Base-by-base conservation (phyloP, 2,797 vertebrate species). In the Enteromius anoplus region DNA sequence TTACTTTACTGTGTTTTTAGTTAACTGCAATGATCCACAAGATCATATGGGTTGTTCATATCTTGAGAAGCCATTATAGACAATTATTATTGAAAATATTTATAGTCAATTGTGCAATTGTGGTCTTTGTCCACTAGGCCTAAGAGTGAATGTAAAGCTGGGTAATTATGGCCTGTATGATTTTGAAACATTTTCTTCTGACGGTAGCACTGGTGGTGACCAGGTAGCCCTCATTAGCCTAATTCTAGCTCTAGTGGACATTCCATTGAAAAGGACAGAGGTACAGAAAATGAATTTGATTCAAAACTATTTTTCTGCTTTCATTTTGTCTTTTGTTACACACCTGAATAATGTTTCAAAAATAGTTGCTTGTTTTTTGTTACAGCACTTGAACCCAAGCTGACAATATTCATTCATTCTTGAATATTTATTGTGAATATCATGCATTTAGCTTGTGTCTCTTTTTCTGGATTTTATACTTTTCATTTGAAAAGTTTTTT, bases 381-480 rank as follows among this genome's bases (percentile, higher is more conserved):
- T 21, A 45, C 78, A 42, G 37, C 68, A 23, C 45, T 71, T 81
- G 19, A 45, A 12, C 11, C 11, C 12, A 75, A 49, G 40, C 68
- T n/a, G 37, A 32, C 11, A 64, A 34, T 21, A 17, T 60, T 81
- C 15, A 21, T 66, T 47, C 23, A 10, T 29, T 32, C 47, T 42
- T 75, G 45, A 75, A 82, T 34, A 37, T 75, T 62, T 66, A 21
- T 62, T 72, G 19, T 72, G 21, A 72, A 47, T 47, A 34, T 81
- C 19, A 76, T 15, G 21, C 45, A 64, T 80, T 85, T 58, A 49
- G 49, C 3, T 69, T 79, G 34, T 58, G 4, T 23, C 23, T 64
- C n/a, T 76, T 42, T 81, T 77, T 26, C 49, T 79, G 23, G n/a
- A 42, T 12, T 21, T 51, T 12, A 14, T 69, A 37, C 1, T 23